Evolutionary conservation across 1,140 invertebrate genomes (phyloP).

Genomic region (Drosophila jambulina): DNA sequence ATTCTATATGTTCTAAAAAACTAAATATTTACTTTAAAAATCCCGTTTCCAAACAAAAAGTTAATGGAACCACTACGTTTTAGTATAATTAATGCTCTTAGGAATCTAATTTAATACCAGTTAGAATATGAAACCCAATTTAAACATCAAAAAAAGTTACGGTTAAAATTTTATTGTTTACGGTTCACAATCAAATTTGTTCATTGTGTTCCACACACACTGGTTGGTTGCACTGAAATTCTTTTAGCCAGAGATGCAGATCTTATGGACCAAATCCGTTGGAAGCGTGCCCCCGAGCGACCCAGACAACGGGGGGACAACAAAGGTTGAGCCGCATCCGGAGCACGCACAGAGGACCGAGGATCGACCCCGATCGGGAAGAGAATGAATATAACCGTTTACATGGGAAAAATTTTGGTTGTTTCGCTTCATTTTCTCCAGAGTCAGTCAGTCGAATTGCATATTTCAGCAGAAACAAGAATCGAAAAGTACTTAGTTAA

Average conservation of each 20-base stretch:
- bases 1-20: no score
- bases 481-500: conserved; percentile 80
- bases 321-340: conserved; percentile 41
- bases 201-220: conserved; percentile 6
- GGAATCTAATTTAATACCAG: not conserved
- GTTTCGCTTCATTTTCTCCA: conserved; percentile 52
- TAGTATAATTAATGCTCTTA: no score
- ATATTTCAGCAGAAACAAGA: conserved; percentile 59
- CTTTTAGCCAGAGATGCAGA: conserved; percentile 21
- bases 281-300: conserved; percentile 7
- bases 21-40: no score
- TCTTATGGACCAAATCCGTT: conserved; percentile 30
- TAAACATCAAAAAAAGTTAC: not conserved
- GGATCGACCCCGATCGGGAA: conserved; percentile 26
- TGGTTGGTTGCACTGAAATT: conserved; percentile 30
- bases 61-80: no score
- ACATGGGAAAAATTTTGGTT: conserved; percentile 52
- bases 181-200: conserved; percentile 68
- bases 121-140: not conserved
- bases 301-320: conserved; percentile 45
- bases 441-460: conserved; percentile 54
- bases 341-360: conserved; percentile 24
- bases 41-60: no score
- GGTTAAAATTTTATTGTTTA: conserved; percentile 61
- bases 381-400: conserved; percentile 46